These are phyloP conservation scores for Micromys minutus DNA, from an alignment of 2,113 vertebrate species.

Conservation along the genomic window DNA sequence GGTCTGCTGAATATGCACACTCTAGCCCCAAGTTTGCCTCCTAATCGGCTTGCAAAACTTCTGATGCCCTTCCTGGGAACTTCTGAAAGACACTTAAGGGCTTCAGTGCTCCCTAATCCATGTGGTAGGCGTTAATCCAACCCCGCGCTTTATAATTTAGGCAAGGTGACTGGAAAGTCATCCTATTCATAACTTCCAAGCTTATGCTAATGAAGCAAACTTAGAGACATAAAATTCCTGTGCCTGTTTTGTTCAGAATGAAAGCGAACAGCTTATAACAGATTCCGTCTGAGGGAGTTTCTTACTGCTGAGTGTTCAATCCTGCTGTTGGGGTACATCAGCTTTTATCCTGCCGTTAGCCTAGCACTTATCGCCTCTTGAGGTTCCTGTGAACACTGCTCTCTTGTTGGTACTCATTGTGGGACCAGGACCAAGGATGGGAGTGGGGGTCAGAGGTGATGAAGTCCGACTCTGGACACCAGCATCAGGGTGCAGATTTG, in stretches of 20 bases:
- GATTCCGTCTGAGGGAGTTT: neutral
- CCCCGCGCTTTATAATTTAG: constrained; percentile 64
- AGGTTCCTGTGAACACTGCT: neutral
- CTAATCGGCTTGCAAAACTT: constrained; percentile 72
- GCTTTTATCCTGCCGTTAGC: neutral
- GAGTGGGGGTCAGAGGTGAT: too few relatives aligned
- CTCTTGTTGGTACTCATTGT: neutral
- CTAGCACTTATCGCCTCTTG: neutral
- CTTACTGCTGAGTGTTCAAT: neutral
- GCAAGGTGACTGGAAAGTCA: constrained; percentile 76
- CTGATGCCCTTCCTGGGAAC: constrained; percentile 72
- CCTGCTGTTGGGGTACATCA: neutral
- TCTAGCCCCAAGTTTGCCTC: constrained; percentile 54
- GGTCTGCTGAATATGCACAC: constrained; percentile 74
- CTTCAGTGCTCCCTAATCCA: constrained; percentile 71
- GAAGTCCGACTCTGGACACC: too few relatives aligned
- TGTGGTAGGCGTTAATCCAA: constrained; percentile 71
- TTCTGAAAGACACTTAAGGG: constrained; percentile 74
- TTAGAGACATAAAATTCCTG: neutral
- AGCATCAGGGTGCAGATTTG: too few relatives aligned
- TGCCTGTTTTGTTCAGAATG: constrained; percentile 41
- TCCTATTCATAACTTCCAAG: constrained; percentile 63
- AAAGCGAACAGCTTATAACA: constrained; percentile 29
- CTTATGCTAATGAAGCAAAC: constrained; percentile 73
- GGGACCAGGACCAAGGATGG: too few relatives aligned